These are phyloP conservation scores for Cirrhinus molitorella DNA, from an alignment of 2,797 vertebrate species.

Conservation along the genomic window DNA sequence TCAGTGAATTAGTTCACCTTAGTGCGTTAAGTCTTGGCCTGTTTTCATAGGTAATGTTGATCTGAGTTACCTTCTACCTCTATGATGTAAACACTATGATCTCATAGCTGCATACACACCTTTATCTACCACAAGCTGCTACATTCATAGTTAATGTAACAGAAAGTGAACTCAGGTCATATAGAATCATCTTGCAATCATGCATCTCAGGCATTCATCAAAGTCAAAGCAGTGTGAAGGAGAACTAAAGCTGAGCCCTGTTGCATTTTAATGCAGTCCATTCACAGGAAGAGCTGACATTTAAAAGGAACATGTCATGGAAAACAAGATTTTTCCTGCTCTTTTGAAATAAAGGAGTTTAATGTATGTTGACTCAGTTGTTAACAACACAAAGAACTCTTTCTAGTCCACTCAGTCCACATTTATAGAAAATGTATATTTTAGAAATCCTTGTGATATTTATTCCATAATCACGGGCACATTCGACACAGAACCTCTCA, in stretches of 20 bases:
- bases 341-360: neutral
- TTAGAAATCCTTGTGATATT: neutral
- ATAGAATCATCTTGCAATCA: conserved; percentile 2
- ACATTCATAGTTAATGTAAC: neutral
- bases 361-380: neutral
- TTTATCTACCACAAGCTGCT: conserved; percentile 1
- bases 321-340: neutral
- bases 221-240: conserved; percentile 18
- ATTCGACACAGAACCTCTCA: neutral
- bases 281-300: neutral
- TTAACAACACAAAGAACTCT: neutral
- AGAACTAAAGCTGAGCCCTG: neutral
- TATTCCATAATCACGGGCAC: neutral
- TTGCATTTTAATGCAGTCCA: neutral
- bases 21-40: neutral
- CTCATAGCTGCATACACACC: neutral
- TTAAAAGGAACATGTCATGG: conserved; percentile 15
- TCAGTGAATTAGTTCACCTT: neutral
- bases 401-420: neutral
- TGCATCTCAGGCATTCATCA: conserved; percentile 14
- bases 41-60: neutral
- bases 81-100: neutral
- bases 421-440: neutral
- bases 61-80: neutral
- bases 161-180: neutral